Conservation (phyloP, 2,113 vertebrate species). For the Antigone vipio region DNA sequence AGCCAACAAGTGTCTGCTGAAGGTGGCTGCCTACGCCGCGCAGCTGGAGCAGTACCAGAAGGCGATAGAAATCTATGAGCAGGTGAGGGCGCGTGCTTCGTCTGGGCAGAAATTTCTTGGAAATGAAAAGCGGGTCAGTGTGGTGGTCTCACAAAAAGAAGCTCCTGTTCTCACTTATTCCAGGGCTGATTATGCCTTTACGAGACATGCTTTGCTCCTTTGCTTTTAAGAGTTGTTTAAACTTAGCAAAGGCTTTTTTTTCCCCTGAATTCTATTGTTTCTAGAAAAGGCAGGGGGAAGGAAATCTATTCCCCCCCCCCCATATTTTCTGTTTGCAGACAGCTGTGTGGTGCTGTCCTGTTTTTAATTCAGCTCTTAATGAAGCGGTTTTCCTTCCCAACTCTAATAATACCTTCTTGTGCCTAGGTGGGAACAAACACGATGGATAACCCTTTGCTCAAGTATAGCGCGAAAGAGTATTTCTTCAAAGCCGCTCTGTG, state of each 20-base stretch:
- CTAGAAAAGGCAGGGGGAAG: not conserved
- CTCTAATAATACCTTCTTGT: not conserved
- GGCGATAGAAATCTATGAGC: constrained; percentile 95
- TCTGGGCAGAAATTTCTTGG: not conserved
- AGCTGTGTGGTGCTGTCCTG: no score
- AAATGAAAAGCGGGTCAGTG: not conserved
- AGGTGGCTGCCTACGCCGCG: constrained; percentile 91
- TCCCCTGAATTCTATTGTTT: not conserved
- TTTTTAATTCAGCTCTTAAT: not conserved
- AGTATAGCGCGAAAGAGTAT: constrained; percentile 98
- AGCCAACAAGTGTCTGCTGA: constrained; percentile 98
- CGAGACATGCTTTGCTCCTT: not conserved
- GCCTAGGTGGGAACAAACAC: constrained; percentile 90
- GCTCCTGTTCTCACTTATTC: not conserved
- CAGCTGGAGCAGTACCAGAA: constrained; percentile 98
- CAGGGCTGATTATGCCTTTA: not conserved
- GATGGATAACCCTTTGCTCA: constrained; percentile 96
- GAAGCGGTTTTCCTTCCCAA: not conserved
- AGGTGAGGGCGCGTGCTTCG: constrained; percentile 70
- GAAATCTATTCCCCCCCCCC: no score
- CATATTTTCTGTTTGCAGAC: not conserved
- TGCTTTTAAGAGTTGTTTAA: not conserved
- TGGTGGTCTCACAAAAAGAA: fast-evolving
- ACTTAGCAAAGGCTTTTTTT: not conserved
- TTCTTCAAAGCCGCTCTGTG: constrained; percentile 98